Conservation (phyloP, 2,888 invertebrate genomes). For the Cheilosia soror region DNA sequence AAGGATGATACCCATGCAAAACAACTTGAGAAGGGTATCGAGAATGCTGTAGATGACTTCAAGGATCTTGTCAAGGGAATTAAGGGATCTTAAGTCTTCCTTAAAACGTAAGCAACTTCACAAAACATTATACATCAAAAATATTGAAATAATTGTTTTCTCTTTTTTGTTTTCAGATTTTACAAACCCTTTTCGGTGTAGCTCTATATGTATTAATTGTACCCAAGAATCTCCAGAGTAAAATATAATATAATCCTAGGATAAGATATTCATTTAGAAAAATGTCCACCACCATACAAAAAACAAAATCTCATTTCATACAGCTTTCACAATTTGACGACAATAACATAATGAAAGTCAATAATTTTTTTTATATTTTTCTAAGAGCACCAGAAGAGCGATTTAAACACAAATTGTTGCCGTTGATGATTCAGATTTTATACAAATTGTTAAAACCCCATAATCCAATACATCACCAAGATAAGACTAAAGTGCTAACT, state of each 20-base stretch:
- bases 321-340: conserved; percentile 29
- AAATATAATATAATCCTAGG: conserved; percentile 34
- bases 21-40: conserved; percentile 30
- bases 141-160: neutral
- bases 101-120: conserved; percentile 23
- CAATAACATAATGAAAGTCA: conserved; percentile 17
- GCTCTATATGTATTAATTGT: conserved; percentile 35
- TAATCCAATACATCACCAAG: conserved; percentile 15
- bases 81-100: conserved; percentile 26
- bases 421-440: conserved; percentile 44
- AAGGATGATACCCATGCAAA: conserved; percentile 26
- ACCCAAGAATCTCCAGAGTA: conserved; percentile 51
- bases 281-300: conserved; percentile 40
- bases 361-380: conserved; percentile 26
- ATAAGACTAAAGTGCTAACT: conserved; percentile 42
- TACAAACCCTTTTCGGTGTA: conserved; percentile 13
- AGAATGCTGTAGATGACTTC: conserved; percentile 40
- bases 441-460: conserved; percentile 27
- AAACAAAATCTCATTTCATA: neutral
- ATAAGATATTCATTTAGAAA: conserved; percentile 28
- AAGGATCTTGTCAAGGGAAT: conserved; percentile 48
- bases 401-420: conserved; percentile 31
- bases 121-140: neutral
- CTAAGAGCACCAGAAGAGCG: neutral
- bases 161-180: neutral